Evolutionary conservation across 2,888 invertebrate species (phyloP).

Genomic region (Auanema freiburgensis): DNA sequence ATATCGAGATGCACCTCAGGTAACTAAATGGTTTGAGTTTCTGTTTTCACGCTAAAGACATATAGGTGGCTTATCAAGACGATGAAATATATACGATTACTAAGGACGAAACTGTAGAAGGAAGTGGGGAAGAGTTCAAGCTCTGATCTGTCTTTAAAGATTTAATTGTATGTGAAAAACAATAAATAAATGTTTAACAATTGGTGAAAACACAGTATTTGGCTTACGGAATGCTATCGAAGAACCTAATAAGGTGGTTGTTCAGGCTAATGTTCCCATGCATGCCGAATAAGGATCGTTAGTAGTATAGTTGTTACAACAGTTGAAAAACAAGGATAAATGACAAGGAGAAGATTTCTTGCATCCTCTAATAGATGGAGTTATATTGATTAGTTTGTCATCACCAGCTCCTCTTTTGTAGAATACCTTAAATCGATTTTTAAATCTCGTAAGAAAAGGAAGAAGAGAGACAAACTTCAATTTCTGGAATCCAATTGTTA

Average conservation of each 20-base stretch:
- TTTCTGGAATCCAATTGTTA: background rate
- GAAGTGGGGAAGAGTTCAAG: too few species aligned
- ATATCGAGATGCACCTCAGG: background rate
- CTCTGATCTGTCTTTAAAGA: too few species aligned
- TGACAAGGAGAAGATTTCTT: background rate
- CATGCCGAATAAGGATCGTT: conserved; percentile 1
- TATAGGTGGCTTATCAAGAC: too few species aligned
- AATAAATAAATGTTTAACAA: too few species aligned
- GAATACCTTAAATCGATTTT: background rate
- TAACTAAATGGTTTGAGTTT: too few species aligned
- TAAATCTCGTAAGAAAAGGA: background rate
- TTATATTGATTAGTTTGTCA: background rate
- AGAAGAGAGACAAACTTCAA: background rate
- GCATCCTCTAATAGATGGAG: background rate
- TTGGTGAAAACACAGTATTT: too few species aligned
- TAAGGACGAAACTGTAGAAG: too few species aligned
- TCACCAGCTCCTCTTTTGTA: background rate
- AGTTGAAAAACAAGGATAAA: background rate
- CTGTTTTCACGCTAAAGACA: too few species aligned
- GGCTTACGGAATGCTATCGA: too few species aligned
- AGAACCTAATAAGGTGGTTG: too few species aligned
- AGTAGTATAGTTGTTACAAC: background rate
- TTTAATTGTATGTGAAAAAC: too few species aligned
- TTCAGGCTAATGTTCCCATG: background rate
- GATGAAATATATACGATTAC: too few species aligned